Base-by-base conservation (phyloP, 2,113 vertebrate species). In the Aphyosemion australe region DNA sequence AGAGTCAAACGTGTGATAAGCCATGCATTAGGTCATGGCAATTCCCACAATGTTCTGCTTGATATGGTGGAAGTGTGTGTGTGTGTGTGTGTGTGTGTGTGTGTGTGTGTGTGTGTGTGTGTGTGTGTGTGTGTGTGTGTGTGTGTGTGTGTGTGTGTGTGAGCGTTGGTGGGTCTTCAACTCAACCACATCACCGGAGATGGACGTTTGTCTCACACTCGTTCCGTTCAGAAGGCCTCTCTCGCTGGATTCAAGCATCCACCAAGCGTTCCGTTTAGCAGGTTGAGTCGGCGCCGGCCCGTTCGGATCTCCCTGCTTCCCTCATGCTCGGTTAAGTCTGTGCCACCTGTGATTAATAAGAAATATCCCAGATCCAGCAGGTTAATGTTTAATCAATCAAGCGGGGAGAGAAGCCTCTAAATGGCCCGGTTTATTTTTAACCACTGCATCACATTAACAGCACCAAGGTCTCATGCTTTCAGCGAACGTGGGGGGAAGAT, bases 331-430 rank as follows among this genome's bases (percentile, higher is more conserved):
- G 86, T 89, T 82, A 78, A 84, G 83, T 80, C 69, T 45, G 74
- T 76, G 78, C 87, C 84, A 91, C 89, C 84, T 91, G 84, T 87
- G 84, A 83, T 88, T 89, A 90, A 90, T 89, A 83, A 84, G 85
- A 90, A 89, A 89, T 87, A 89, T 91, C 84, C 83, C 86, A 86
- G 70, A 88, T 88, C 75, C 61, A 60, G 76, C 79, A 69, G 74
- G 91, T 93, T 92, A 90, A 93, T 92, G 84, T 89, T 89, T 88
- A 88, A 91, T 84, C 82, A 84, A 84, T 90, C 75, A 79, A 67
- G 65, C 49, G 63, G 31, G 26, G 64, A 78, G 67, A 79, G 80
- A 80, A 84, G 72, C 73, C 64, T 82, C 77, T 65, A 85, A 88
- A 87, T 74, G 75, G 76, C 61, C 72, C 58, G 48, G 80, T 87